phyloP scores from a whole-genome alignment of 1,140 invertebrate genomes.

The Campoletis sonorensis region DNA sequence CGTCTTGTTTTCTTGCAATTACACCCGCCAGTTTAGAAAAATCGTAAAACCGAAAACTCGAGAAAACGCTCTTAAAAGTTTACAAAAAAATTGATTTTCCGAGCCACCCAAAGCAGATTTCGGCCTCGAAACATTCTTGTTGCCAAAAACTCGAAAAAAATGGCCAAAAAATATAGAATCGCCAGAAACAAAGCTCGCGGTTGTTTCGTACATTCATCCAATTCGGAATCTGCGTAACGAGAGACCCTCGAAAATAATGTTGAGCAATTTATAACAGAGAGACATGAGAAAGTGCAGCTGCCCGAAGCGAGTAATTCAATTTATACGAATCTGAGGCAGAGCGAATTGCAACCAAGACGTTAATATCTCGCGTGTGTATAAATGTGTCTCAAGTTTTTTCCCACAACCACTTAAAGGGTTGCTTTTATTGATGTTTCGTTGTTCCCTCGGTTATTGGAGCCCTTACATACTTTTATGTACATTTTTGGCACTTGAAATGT shows the following conservation, averaged over 20 bases:
- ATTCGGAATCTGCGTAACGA: no score
- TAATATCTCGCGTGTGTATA: conserved; percentile 14
- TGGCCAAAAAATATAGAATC: no score
- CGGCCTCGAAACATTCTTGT: no score
- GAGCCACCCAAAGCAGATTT: no score
- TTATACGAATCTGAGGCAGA: conserved; percentile 50
- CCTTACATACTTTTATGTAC: not conserved
- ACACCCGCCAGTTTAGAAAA: no score
- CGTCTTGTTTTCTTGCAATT: no score
- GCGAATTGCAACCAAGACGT: conserved; percentile 55
- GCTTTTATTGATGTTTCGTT: not conserved
- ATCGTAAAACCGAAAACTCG: no score
- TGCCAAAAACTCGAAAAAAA: no score
- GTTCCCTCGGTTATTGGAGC: not conserved
- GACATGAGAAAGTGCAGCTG: conserved; percentile 1
- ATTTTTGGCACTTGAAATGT: not conserved
- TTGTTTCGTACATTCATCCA: no score
- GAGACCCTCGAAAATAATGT: not conserved
- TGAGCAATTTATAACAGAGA: not conserved
- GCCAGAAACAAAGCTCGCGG: no score
- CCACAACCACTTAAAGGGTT: conserved; percentile 39
- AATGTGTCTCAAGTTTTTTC: conserved; percentile 22
- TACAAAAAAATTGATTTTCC: no score
- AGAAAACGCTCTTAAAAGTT: no score
- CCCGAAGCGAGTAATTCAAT: not conserved